Percentiles rank a stretch among this genome's conserved stretches.
phyloP scores from a whole-genome alignment of 2,888 invertebrate genomes.

The Drosophila nigricruria region DNA sequence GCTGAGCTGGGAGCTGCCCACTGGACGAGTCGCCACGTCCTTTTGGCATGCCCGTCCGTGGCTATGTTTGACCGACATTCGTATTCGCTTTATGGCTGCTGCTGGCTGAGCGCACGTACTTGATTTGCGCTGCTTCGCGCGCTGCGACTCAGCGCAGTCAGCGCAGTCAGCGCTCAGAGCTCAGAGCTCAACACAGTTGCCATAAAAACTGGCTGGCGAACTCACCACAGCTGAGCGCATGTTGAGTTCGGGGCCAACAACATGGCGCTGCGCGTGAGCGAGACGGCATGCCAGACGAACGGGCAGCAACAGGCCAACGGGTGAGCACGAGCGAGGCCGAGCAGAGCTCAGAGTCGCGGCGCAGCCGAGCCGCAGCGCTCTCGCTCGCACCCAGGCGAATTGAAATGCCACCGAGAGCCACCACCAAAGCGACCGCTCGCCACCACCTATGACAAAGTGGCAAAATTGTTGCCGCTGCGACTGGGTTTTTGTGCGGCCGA shows the following conservation, averaged over 20 bases:
- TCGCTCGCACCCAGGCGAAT: slow-evolving; percentile 22
- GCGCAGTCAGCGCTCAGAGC: neutral
- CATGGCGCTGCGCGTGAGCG: slow-evolving; percentile 60
- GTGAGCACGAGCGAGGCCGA: slow-evolving; percentile 10
- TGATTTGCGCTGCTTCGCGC: neutral
- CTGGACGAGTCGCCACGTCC: slow-evolving; percentile 23
- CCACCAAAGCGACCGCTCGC: slow-evolving; percentile 26
- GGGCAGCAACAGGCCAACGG: slow-evolving; percentile 12
- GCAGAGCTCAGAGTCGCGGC: slow-evolving; percentile 1
- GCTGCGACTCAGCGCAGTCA: neutral
- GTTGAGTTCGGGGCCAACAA: slow-evolving; percentile 50
- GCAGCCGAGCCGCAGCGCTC: slow-evolving; percentile 19
- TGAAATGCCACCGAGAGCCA: slow-evolving; percentile 25
- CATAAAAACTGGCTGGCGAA: slow-evolving; percentile 54
- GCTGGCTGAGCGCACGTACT: neutral
- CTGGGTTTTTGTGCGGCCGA: slow-evolving; percentile 62
- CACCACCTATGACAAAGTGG: slow-evolving; percentile 67
- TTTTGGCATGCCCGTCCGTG: slow-evolving; percentile 15
- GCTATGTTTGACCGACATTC: slow-evolving; percentile 50
- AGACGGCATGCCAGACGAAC: slow-evolving; percentile 29
- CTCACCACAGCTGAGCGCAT: slow-evolving; percentile 55
- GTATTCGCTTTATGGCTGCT: slow-evolving; percentile 14
- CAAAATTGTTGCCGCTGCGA: slow-evolving; percentile 51
- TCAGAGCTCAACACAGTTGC: slow-evolving; percentile 37
- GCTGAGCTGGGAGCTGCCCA: slow-evolving; percentile 18